These are phyloP conservation scores for Plecotus auritus DNA, from an alignment of 2,113 vertebrate genomes.

Conservation along the genomic window DNA sequence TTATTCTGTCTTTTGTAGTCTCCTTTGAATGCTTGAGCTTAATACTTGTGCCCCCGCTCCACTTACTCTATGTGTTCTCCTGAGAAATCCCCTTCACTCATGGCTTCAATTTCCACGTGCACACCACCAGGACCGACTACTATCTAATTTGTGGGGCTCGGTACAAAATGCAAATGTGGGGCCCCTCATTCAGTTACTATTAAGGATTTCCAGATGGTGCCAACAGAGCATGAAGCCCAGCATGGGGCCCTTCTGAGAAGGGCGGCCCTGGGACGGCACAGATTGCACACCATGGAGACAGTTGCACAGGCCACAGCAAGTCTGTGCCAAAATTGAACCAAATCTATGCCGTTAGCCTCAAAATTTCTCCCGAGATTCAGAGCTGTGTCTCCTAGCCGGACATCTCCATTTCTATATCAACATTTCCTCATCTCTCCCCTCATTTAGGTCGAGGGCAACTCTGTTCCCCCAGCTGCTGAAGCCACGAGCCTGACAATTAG, in stretches of 20 bases:
- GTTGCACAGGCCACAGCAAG: not conserved
- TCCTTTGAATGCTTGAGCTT: not conserved
- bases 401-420: not conserved
- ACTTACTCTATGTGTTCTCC: not conserved
- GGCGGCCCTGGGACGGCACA: accelerated
- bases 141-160: not conserved
- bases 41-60: not conserved
- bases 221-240: not conserved
- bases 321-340: not conserved
- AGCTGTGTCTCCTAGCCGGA: not conserved
- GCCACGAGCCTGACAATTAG: not conserved
- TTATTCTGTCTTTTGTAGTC: not conserved
- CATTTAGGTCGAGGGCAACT: not conserved
- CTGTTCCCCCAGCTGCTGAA: not conserved
- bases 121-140: not conserved
- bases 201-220: not conserved
- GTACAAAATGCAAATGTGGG: not conserved
- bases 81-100: not conserved
- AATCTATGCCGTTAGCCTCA: not conserved
- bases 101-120: not conserved
- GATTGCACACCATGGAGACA: not conserved
- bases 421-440: not conserved
- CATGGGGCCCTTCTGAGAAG: not conserved
- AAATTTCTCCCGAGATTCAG: not conserved
- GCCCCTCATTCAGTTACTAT: not conserved